phyloP scores from a whole-genome alignment of 2,888 invertebrate species.

The Strigamia maritima region DNA sequence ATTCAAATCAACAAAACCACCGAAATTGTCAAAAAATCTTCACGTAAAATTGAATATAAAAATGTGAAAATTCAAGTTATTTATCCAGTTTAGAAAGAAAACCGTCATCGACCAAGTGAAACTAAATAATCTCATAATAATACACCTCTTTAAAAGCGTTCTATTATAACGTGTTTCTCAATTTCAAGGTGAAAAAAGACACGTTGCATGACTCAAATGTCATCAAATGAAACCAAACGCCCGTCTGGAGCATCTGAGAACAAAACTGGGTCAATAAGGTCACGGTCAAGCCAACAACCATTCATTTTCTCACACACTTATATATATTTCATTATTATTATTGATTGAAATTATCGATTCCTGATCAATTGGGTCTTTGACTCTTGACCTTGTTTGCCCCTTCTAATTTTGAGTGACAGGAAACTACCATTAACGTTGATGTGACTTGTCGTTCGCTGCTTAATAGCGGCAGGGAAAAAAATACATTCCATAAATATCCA shows the following conservation, averaged over 20 bases:
- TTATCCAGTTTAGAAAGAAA: no score
- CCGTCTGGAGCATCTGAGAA: neutral
- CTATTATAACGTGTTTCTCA: neutral
- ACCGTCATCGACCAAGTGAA: neutral
- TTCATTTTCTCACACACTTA: neutral
- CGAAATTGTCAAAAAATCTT: no score
- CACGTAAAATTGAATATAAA: no score
- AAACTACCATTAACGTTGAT: constrained; percentile 1
- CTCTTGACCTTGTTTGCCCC: neutral
- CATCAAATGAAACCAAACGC: constrained; percentile 8
- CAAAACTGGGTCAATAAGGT: neutral
- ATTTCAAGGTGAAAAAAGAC: neutral
- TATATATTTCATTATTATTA: neutral
- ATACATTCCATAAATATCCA: neutral
- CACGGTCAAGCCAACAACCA: neutral
- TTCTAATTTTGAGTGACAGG: constrained; percentile 5
- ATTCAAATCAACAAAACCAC: no score
- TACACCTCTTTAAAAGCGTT: neutral
- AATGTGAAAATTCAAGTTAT: no score
- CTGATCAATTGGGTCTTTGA: neutral
- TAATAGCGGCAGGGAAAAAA: neutral
- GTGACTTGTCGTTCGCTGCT: neutral
- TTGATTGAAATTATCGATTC: neutral
- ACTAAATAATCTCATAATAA: neutral
- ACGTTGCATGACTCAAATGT: neutral